phyloP scores from a whole-genome alignment of 2,888 invertebrate genomes.

The Disparrhopalites patrizii region DNA sequence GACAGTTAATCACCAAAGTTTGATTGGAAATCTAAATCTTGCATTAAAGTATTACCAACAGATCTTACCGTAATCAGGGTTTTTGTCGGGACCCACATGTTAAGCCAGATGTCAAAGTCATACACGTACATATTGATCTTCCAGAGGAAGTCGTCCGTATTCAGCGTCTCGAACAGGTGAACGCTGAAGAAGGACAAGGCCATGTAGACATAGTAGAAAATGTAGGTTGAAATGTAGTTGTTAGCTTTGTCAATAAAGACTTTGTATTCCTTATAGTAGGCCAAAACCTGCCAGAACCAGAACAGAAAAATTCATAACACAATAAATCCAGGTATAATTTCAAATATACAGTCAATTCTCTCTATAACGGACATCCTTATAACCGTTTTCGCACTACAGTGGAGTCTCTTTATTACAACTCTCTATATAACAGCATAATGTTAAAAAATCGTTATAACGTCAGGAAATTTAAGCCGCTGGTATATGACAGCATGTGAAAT shows the following conservation, averaged over 20 bases:
- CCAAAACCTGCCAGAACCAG: constrained; percentile 3
- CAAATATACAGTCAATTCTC: too few species aligned
- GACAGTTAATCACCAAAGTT: too few species aligned
- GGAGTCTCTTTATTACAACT: too few species aligned
- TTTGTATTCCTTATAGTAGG: not conserved
- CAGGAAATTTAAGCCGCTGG: too few species aligned
- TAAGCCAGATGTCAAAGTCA: not conserved
- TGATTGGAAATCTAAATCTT: too few species aligned
- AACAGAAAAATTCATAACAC: too few species aligned
- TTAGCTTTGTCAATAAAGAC: not conserved
- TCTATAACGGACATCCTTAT: too few species aligned
- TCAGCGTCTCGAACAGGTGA: constrained; percentile 10
- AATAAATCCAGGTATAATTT: too few species aligned
- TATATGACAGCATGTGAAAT: too few species aligned
- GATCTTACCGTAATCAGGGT: not conserved
- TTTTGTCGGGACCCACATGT: not conserved
- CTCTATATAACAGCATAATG: too few species aligned
- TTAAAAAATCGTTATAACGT: too few species aligned
- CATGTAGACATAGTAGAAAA: not conserved
- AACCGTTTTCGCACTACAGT: too few species aligned
- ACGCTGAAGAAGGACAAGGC: not conserved
- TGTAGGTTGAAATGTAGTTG: not conserved
- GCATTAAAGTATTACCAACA: not conserved
- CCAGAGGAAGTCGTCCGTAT: not conserved
- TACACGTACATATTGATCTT: constrained; percentile 3